Base-by-base conservation (phyloP, 1,140 invertebrate species). In the Neuroterus valhalla region DNA sequence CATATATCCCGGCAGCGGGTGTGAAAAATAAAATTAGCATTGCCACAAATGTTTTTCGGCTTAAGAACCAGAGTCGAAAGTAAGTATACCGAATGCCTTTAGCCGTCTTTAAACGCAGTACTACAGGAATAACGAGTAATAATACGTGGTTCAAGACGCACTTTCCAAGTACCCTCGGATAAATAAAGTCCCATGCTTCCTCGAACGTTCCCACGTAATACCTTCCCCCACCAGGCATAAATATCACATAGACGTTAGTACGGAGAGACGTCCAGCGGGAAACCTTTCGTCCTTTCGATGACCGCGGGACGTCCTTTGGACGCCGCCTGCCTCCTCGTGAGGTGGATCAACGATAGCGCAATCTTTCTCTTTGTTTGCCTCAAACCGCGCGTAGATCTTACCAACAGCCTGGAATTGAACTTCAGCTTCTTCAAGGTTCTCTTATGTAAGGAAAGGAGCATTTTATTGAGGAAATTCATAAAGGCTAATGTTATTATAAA, bases 21-120 rank as follows among this genome's bases (percentile, higher is more conserved):
- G 86, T 84, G 83, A 81, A 86, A 87, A 86, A 87, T 87, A 87
- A 88, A 88, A 88, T 87, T 87, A 88, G 83, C 80, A 82, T 80
- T 82, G 72, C 83, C 80, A 81, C 74, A 74, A 80, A 84, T 84
- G 83, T 81, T 84, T 82, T 80, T 79, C 75, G 75, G 80, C 77
- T 81, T 81, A 80, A 55, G 52, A n/a, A 67, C 15, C 21, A 38
- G 31, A 70, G 42, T 52, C 50, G 15, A 83, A 78, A 71, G 52
- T 21, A 43, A 52, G 68, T 26, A 23, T 46, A 45, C 12, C 68
- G 15, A 17, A 17, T 31, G 68, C 68, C 17, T 31, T 62, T 62
- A 62, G 11, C 19, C 23, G 55, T 62, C 55, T 62, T 62, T 62
- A 62, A 62, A 62, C 23, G 3, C 31, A 12, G 55, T 38, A 62